Conservation (phyloP, 2,888 invertebrate species). For the Nyleta sp. region DNA sequence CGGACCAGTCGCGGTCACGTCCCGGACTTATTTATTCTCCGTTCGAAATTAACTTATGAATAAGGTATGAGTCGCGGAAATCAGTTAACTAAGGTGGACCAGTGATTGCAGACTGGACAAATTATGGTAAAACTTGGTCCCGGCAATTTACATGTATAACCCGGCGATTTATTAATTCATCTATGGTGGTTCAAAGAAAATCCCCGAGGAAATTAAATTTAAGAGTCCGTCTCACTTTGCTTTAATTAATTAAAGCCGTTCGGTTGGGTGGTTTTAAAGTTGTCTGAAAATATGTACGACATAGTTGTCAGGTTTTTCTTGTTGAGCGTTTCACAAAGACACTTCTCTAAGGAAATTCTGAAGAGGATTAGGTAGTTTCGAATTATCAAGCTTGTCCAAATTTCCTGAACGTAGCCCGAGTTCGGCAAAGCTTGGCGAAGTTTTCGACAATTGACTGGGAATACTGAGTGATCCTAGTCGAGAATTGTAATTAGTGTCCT, state of each 20-base stretch:
- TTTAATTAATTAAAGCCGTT: too few species aligned
- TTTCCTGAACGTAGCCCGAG: slow-evolving; percentile 9
- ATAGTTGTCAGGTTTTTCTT: too few species aligned
- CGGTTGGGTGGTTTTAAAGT: too few species aligned
- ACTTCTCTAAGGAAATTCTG: neutral
- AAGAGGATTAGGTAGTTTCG: slow-evolving; percentile 4
- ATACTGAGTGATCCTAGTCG: too few species aligned
- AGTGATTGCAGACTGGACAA: slow-evolving; percentile 7
- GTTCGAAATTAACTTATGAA: slow-evolving; percentile 33
- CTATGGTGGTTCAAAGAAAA: neutral
- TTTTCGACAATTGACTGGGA: too few species aligned
- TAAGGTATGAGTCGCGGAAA: slow-evolving; percentile 37
- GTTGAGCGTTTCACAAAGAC: too few species aligned
- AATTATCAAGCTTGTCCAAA: slow-evolving; percentile 14
- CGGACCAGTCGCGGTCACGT: too few species aligned
- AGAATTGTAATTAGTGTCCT: too few species aligned
- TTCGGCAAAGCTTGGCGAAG: slow-evolving; percentile 8
- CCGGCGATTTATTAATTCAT: slow-evolving; percentile 29
- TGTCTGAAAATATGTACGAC: too few species aligned
- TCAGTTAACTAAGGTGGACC: slow-evolving; percentile 15
- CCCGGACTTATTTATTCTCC: slow-evolving; percentile 2
- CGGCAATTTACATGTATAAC: slow-evolving; percentile 40
- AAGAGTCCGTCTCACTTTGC: neutral
- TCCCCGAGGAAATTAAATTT: neutral
- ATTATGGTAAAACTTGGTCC: slow-evolving; percentile 34